Conservation (phyloP, 2,888 invertebrate species). For the Rhagophthalmus giganteus region DNA sequence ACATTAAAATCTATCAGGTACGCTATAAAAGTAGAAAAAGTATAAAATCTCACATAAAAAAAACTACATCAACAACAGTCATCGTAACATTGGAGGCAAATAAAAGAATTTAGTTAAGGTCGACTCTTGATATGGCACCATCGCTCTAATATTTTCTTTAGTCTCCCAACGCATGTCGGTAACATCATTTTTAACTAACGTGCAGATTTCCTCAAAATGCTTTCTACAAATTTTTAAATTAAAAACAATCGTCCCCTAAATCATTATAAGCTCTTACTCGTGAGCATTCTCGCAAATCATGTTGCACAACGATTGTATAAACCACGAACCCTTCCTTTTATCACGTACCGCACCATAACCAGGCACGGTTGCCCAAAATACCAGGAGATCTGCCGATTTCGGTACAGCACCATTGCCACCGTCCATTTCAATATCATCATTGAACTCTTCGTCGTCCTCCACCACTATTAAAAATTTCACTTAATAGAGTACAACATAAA, state of each 20-base stretch:
- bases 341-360: slow-evolving; percentile 50
- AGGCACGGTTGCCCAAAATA: slow-evolving; percentile 49
- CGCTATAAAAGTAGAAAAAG: too few species aligned
- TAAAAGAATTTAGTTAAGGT: slow-evolving; percentile 27
- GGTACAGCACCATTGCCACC: slow-evolving; percentile 32
- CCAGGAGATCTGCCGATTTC: slow-evolving; percentile 43
- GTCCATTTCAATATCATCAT: slow-evolving; percentile 29
- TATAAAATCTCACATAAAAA: not conserved
- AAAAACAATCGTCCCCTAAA: not conserved
- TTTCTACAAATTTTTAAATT: slow-evolving; percentile 31
- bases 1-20: too few species aligned
- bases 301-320: slow-evolving; percentile 49
- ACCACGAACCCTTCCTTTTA: slow-evolving; percentile 48
- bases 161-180: slow-evolving; percentile 37
- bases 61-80: not conserved
- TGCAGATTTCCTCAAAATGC: slow-evolving; percentile 48
- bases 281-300: slow-evolving; percentile 37
- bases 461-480: not conserved
- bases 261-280: slow-evolving; percentile 33
- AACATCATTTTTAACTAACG: slow-evolving; percentile 37
- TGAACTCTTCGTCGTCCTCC: slow-evolving; percentile 26
- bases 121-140: slow-evolving; percentile 25
- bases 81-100: slow-evolving; percentile 8
- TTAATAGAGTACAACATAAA: not conserved
- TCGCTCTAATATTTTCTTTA: slow-evolving; percentile 7